Conservation (phyloP, 2,113 vertebrate species). For the Colistium nudipinnis region DNA sequence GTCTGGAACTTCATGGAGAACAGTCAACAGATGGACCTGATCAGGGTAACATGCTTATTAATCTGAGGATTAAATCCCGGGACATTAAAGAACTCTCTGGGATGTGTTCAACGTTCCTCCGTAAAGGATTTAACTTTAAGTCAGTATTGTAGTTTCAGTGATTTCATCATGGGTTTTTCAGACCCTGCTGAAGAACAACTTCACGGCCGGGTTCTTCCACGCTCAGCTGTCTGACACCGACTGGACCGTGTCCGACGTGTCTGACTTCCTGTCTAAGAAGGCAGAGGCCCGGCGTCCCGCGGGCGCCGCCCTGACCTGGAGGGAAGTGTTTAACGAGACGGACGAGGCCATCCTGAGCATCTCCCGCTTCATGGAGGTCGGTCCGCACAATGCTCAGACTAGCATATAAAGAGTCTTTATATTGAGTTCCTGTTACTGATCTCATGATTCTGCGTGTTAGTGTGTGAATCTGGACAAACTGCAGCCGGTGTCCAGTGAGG, state of each 20-base stretch:
- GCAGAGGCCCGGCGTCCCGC: conserved; percentile 69
- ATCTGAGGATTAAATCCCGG: too few relatives aligned
- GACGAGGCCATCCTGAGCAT: conserved; percentile 90
- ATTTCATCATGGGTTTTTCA: conserved; percentile 56
- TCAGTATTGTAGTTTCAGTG: too few relatives aligned
- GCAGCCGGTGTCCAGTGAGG: conserved; percentile 89
- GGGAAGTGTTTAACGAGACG: conserved; percentile 93
- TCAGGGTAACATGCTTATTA: too few relatives aligned
- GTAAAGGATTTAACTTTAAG: too few relatives aligned
- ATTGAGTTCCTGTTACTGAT: too few relatives aligned
- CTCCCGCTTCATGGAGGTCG: conserved; percentile 96
- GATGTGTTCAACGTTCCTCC: too few relatives aligned
- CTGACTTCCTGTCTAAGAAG: conserved; percentile 86
- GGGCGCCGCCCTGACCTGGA: conserved; percentile 87
- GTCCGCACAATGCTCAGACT: too few relatives aligned
- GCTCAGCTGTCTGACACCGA: conserved; percentile 79
- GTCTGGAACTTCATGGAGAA: conserved; percentile 94
- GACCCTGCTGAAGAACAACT: conserved; percentile 86
- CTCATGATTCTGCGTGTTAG: conserved; percentile 78
- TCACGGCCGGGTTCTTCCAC: conserved; percentile 81
- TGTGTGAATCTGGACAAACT: conserved; percentile 97
- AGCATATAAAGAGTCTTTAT: too few relatives aligned
- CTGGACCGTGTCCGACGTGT: conserved; percentile 87
- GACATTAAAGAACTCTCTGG: too few relatives aligned
- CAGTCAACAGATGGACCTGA: conserved; percentile 89